Evolutionary conservation across 35 echinoderm and acorn worm species (phyloP), one percentile per base, ranked within the genome.

Genomic region (Anneissia japonica): DNA sequence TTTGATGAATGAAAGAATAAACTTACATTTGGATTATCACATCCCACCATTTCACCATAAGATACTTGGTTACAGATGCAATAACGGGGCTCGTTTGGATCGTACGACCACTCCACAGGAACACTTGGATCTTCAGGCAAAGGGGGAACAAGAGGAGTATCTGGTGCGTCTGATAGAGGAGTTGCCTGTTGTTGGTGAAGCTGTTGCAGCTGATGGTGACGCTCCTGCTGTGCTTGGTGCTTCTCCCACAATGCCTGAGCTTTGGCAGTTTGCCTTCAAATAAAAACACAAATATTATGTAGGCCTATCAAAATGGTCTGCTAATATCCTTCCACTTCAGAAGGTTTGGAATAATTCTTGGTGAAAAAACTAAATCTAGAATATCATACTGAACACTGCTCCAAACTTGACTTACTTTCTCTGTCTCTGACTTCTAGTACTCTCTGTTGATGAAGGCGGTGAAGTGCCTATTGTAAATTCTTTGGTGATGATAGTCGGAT

Each of bases 1-100:
- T n/a, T n/a, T n/a, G n/a, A n/a, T n/a, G n/a, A n/a, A n/a, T n/a
- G n/a, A n/a, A n/a, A n/a, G n/a, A n/a, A n/a, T n/a, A n/a, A n/a
- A 91, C 96, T 99, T 81, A 99, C 96, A 86, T 99, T 93, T 32
- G 89, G 77, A 82, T 99, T 99, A 83, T 99, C 96, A 84, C 96
- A 99, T 19, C 96, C 96, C 72, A 99, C 96, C 96, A 99, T 99
- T 73, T 99, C 92, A 16, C 96, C 96, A 87, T 99, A 99, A 6
- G 96, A 99, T 13, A 99, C 96, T 81, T 99, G 96, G 35, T 99
- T 99, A 82, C 96, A 99, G 11, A 94, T 74, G 39, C 96, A 99
- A 84, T 99, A 99, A 46, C 96, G 84, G 13, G 96, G 96, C 74
- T 99, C 96, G 87, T 99, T 99, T 0, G 96, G 96, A 46, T 99